Base-by-base conservation (phyloP, 2,888 invertebrate genomes). In the Idaea dimidiata region DNA sequence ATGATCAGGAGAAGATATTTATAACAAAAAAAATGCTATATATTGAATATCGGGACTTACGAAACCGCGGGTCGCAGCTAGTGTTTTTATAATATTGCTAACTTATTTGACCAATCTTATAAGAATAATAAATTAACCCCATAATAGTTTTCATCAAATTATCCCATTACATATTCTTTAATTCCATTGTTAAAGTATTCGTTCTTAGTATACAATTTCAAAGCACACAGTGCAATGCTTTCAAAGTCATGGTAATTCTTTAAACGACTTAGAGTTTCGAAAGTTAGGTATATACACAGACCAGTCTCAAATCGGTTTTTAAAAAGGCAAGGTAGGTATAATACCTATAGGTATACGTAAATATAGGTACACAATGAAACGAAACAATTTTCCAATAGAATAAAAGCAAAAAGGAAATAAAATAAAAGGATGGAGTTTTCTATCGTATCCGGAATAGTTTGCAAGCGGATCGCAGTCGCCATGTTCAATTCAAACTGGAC, bases 391-490 rank as follows among this genome's bases (percentile, higher is more conserved):
- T 77, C 78, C 81, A 75, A 83, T 83, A 79, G 83, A 87, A 87
- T 84, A 86, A 87, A 88, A 84, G 81, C 82, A 86, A 86, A 86
- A 85, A 82, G 81, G 74, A 78, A 84, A 87, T 87, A 87, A 88
- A 88, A 88, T 89, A 87, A 88, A 87, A 82, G 84, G 80, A 86
- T 88, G 73, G 86, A 87, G 85, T 86, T 89, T 87, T 84, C 88
- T 88, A 86, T 88, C 83, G 88, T 77, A 86, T 83, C 82, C 86
- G 81, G 83, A 83, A 86, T 86, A 87, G 89, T 89, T 90, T 88
- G 86, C 83, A 83, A 86, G 86, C 86, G 86, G 83, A 89, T 87
- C 83, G 81, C 84, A 87, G 88, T 88, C 86, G 86, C 88, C 86
- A 82, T 86, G 86, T 83, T 86, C 84, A 76, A 84, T 86, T 83